Percentiles rank a stretch among this genome's conserved stretches.
These are phyloP conservation scores for Neolamprologus multifasciatus DNA, from an alignment of 2,797 vertebrate genomes.

Conservation along the genomic window DNA sequence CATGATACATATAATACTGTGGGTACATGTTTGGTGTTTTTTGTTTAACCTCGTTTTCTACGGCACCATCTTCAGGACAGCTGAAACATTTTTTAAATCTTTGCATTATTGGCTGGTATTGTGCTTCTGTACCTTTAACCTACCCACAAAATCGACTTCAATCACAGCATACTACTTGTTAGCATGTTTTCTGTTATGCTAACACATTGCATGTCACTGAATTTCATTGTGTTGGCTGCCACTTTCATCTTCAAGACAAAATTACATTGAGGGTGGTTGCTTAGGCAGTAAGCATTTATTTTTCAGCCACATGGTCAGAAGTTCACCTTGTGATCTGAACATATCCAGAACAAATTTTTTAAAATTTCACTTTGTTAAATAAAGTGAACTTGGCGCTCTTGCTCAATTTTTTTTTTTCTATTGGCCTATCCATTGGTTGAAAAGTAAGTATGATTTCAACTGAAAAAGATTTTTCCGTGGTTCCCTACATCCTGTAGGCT, in stretches of 20 bases:
- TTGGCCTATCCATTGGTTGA: neutral
- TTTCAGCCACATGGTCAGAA: neutral
- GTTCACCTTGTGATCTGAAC: neutral
- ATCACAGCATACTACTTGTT: neutral
- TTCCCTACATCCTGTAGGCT: neutral
- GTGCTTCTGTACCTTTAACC: neutral
- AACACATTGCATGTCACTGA: neutral
- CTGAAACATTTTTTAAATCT: neutral
- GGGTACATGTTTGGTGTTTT: neutral
- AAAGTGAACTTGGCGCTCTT: neutral
- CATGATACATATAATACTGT: neutral
- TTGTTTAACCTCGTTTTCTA: neutral
- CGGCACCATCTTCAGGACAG: neutral
- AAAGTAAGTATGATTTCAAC: neutral
- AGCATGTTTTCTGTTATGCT: neutral
- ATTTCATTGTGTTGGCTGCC: neutral
- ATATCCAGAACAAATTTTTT: neutral
- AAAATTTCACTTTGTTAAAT: neutral
- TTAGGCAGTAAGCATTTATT: neutral
- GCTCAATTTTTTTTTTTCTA: neutral
- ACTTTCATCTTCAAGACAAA: neutral
- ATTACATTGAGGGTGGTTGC: neutral
- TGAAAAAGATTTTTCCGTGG: neutral
- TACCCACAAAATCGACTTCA: neutral
- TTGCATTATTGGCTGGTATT: neutral